Percentiles rank a stretch among this genome's conserved stretches.
phyloP scores from a whole-genome alignment of 2,888 invertebrate genomes.

The Aspidiotus destructor region DNA sequence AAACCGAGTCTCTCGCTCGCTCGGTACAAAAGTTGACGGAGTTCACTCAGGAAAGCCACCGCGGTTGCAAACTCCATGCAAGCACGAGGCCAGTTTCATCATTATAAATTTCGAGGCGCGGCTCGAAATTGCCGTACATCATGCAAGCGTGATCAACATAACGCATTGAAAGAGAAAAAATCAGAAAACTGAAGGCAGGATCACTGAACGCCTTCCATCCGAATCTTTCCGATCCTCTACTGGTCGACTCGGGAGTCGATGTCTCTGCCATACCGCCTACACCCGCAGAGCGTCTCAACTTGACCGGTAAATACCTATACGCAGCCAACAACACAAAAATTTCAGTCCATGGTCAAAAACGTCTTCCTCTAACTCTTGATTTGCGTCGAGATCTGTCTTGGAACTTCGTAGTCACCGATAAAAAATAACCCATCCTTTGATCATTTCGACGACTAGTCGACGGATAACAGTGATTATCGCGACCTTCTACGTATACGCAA shows the following conservation, averaged over 20 bases:
- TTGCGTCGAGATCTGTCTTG: background rate
- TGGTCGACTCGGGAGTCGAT: background rate
- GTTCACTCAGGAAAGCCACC: no score
- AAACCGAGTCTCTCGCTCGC: no score
- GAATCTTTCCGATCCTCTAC: background rate
- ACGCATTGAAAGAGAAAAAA: no score
- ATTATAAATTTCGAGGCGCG: no score
- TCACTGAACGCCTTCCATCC: background rate
- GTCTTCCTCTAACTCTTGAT: background rate
- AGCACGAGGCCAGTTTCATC: no score
- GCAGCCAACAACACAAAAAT: background rate
- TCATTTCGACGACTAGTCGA: background rate
- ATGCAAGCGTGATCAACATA: no score
- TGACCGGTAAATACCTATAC: background rate
- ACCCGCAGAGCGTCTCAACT: background rate
- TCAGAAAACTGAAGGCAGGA: no score
- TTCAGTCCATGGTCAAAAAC: background rate
- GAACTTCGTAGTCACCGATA: background rate
- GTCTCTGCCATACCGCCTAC: background rate
- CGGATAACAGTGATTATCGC: background rate
- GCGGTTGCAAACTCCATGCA: no score
- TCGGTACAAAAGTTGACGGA: no score
- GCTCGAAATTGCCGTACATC: no score
- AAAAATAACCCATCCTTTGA: background rate
- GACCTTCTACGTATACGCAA: no score